Conservation (phyloP, 2,797 vertebrate genomes). For the Antennarius maculatus region DNA sequence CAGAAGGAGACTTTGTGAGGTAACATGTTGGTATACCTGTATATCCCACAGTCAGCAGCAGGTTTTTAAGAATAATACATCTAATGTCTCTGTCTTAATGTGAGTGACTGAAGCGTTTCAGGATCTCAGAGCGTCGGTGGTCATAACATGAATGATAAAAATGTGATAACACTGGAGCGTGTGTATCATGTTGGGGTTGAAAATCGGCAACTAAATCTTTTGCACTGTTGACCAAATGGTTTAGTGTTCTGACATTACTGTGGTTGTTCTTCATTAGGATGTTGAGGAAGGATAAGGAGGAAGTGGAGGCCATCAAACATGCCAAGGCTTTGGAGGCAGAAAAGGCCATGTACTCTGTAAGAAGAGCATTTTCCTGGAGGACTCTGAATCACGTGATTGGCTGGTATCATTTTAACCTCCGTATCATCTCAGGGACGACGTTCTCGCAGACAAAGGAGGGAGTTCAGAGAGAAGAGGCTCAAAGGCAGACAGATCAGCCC, state of each 20-base stretch:
- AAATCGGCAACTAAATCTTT: background rate
- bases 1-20: slow-evolving; percentile 95
- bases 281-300: slow-evolving; percentile 97
- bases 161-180: too few species aligned
- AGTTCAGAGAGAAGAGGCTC: slow-evolving; percentile 95
- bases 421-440: slow-evolving; percentile 85
- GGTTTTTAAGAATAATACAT: background rate
- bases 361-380: slow-evolving; percentile 66
- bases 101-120: background rate
- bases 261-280: slow-evolving; percentile 82
- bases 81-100: background rate
- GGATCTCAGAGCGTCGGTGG: too few species aligned
- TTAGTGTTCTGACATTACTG: slow-evolving; percentile 21
- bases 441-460: slow-evolving; percentile 92
- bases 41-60: background rate
- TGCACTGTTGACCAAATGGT: background rate
- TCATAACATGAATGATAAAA: too few species aligned
- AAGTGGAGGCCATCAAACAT: slow-evolving; percentile 96
- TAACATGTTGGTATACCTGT: slow-evolving; percentile 54
- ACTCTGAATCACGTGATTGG: background rate
- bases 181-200: too few species aligned
- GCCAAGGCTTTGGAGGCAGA: slow-evolving; percentile 97
- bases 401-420: background rate
- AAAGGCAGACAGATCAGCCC: slow-evolving; percentile 97
- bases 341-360: slow-evolving; percentile 98